Conservation (phyloP, 2,113 vertebrate species). For the Barnardius zonarius region DNA sequence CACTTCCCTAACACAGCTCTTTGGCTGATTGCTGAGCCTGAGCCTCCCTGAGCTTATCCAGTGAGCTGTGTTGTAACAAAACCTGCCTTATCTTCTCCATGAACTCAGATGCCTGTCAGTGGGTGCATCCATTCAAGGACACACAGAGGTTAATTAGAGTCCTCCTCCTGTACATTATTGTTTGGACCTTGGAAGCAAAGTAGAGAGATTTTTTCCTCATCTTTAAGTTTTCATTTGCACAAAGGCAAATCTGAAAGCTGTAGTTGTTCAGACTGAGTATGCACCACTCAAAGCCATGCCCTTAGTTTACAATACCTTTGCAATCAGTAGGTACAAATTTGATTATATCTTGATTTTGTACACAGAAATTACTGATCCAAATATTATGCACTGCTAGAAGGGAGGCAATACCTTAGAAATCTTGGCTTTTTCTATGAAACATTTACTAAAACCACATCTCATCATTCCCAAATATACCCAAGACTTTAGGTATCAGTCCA, state of each 20-base stretch:
- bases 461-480: background rate
- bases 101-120: background rate
- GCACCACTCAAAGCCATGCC: background rate
- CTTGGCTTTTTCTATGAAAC: background rate
- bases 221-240: background rate
- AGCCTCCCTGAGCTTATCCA: background rate
- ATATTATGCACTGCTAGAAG: background rate
- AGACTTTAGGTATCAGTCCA: background rate
- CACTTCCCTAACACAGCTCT: background rate
- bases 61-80: background rate
- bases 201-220: background rate
- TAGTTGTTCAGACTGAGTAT: background rate
- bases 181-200: background rate
- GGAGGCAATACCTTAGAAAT: background rate
- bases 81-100: background rate
- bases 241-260: background rate
- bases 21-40: background rate
- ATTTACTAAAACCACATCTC: background rate
- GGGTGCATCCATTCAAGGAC: background rate
- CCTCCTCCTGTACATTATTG: background rate
- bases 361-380: background rate
- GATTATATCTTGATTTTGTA: background rate
- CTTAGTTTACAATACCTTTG: background rate
- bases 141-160: background rate
- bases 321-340: background rate